Evolutionary conservation across 2,113 vertebrate genomes (phyloP).

Genomic region (Turdus rufiventris): DNA sequence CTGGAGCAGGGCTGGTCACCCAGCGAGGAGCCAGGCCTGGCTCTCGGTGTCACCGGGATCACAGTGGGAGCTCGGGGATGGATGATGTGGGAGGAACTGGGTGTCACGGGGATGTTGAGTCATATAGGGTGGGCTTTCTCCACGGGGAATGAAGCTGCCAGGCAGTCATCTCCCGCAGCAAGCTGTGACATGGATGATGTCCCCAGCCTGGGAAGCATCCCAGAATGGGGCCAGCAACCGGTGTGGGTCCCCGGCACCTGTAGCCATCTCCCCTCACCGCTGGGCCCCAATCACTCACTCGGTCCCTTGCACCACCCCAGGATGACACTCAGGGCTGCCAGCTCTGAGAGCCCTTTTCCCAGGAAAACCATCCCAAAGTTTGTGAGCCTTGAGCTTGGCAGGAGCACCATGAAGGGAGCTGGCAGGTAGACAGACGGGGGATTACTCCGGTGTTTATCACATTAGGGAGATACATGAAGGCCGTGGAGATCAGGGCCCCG

Average conservation of each 20-base stretch:
- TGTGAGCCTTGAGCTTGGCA: not conserved
- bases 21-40: not conserved
- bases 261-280: not conserved
- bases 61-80: not conserved
- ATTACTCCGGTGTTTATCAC: not conserved
- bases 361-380: not conserved
- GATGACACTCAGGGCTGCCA: accelerated
- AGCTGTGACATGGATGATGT: constrained; percentile 7
- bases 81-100: constrained; percentile 42
- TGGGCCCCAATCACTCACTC: accelerated
- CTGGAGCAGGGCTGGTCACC: not conserved
- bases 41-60: constrained; percentile 29
- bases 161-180: not conserved
- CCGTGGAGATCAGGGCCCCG: not conserved
- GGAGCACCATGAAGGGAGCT: not conserved
- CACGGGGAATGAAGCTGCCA: not conserved
- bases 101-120: constrained; percentile 64
- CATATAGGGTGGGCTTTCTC: constrained; percentile 49
- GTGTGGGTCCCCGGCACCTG: not conserved
- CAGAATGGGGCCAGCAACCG: accelerated
- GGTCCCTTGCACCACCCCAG: not conserved
- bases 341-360: not conserved
- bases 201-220: not conserved
- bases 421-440: not conserved
- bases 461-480: not conserved